phyloP scores from a whole-genome alignment of 2,113 vertebrate genomes.

The Oncorhynchus clarkii region DNA sequence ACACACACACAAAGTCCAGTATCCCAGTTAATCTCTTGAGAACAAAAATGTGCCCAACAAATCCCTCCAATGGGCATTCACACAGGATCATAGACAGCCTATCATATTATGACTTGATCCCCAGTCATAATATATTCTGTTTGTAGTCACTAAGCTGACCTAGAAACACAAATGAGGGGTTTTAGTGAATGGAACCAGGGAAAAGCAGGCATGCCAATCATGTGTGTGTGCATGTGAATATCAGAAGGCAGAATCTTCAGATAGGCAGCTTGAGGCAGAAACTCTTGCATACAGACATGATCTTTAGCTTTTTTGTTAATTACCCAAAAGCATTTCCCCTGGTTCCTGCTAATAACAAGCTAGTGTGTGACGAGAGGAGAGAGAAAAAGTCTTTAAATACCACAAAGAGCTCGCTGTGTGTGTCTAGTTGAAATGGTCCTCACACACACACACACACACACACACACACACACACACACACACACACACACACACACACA shows the following conservation, averaged over 20 bases:
- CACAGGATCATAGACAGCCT: too few species aligned
- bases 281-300: background rate
- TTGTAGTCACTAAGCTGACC: conserved; percentile 22
- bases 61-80: too few species aligned
- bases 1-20: background rate
- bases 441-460: background rate
- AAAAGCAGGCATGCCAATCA: conserved; percentile 4
- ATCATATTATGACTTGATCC: background rate
- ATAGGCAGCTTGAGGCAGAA: too few species aligned
- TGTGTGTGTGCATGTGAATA: conserved; percentile 9
- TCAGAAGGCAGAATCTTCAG: background rate
- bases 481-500: background rate
- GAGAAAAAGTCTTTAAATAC: conserved; percentile 27
- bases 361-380: background rate
- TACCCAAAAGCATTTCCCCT: background rate
- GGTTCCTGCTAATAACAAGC: background rate
- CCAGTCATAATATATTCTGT: background rate
- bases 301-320: background rate
- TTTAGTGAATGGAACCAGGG: conserved; percentile 12
- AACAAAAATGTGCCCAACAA: background rate
- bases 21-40: background rate
- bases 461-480: background rate
- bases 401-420: conserved; percentile 46
- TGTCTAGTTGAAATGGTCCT: conserved; percentile 12
- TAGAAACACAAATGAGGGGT: conserved; percentile 29